Evolutionary conservation across 2,888 invertebrate species (phyloP).

Genomic region (Cephus runcator): DNA sequence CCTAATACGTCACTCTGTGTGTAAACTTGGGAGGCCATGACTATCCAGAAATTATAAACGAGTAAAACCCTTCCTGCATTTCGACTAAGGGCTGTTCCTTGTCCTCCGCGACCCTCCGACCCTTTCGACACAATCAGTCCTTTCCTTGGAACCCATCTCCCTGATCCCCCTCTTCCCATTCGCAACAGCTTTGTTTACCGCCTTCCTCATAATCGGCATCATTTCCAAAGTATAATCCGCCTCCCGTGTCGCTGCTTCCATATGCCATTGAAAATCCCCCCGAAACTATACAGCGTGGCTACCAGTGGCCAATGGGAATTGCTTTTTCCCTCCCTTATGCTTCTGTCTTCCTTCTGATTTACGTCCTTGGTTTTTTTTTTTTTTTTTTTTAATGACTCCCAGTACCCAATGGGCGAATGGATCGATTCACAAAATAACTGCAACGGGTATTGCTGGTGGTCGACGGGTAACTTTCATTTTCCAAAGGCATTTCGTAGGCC

Average conservation of each 20-base stretch:
- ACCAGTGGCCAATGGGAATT: not conserved
- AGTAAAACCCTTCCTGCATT: not conserved
- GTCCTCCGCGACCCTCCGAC: not conserved
- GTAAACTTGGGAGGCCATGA: not conserved
- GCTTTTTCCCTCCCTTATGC: conserved; percentile 24
- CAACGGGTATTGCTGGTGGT: not conserved
- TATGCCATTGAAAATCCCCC: not conserved
- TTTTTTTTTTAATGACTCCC: conserved; percentile 36
- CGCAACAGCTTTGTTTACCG: not conserved
- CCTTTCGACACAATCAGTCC: conserved; percentile 26
- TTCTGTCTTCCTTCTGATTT: not conserved
- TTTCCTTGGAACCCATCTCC: conserved; percentile 27
- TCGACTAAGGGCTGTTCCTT: not conserved
- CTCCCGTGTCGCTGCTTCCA: not conserved
- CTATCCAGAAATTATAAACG: not conserved
- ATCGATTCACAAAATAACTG: conserved; percentile 30
- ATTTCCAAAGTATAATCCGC: not conserved
- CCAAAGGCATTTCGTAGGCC: not conserved
- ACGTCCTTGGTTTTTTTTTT: not conserved
- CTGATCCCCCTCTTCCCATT: not conserved
- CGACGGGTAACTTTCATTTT: not conserved
- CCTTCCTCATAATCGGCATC: not conserved
- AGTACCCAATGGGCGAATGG: conserved; percentile 31
- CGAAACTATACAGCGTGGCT: not conserved
- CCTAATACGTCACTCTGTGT: conserved; percentile 27